Base-by-base conservation (phyloP, 2,113 vertebrate genomes). In the Tupaia chinensis region DNA sequence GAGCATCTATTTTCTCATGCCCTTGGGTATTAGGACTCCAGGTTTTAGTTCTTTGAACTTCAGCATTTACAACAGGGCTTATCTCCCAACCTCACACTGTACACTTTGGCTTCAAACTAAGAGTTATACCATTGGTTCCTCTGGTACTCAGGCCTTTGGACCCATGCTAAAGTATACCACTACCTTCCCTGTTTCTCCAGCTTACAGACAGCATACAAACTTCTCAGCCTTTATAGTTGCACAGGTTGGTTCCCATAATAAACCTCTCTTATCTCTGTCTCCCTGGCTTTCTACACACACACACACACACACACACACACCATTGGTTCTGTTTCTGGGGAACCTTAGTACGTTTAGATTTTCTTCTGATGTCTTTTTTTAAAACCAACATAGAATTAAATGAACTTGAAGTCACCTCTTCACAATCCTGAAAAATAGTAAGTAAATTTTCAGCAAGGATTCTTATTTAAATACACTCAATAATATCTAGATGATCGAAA, bases 391-490 rank as follows among this genome's bases (percentile, higher is more conserved):
- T 44, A 79, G 44, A 70, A 92, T 76, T 80, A 89, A 94, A 86
- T 53, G 58, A 88, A 14, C 3, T 77, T 65, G 4, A 82, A 69
- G 7, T 66, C 34, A 84, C 54, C 53, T 68, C 72, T 61, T 92
- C 7, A 58, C 61, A 27, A 56, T 56, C 20, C 82, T 70, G 14
- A 95, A 94, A 88, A 84, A 80, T 25, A 34, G 20, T 56, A 81
- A 85, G 32, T 17, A 54, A 76, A 87, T 78, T 80, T 96, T 29
- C 56, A 89, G 77, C 56, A 94, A 81, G 60, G 25, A 84, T 34
- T 3, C 65, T 63, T 74, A 22, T 9, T 92, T 79, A 94, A 84
- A 84, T 80, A 87, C 13, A 92, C 61, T 89, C 83, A 70, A 91
- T 84, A 73, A 65, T 84, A 78, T 73, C 11, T 3, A 65, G 29